Percentiles rank a stretch among this genome's conserved stretches.
These are phyloP conservation scores for Callipepla californica DNA, from an alignment of 2,113 vertebrate genomes.

Conservation along the genomic window DNA sequence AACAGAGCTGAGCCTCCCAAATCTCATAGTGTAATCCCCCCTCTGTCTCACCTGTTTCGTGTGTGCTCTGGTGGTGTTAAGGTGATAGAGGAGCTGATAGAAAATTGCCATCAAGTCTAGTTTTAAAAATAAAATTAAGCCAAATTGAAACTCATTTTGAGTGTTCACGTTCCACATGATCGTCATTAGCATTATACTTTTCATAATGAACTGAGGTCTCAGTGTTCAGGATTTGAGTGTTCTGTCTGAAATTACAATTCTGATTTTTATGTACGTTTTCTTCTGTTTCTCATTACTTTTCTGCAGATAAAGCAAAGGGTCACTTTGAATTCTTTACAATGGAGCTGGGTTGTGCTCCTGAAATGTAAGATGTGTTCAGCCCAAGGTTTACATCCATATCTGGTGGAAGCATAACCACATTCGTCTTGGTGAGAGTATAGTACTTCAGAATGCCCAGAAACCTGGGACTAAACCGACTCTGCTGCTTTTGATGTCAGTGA, in stretches of 20 bases:
- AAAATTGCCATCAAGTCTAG: not conserved
- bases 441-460: not conserved
- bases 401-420: not conserved
- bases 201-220: rapidly evolving
- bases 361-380: not conserved
- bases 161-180: not conserved
- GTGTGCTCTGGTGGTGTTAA: not conserved
- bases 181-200: not conserved
- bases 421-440: not conserved
- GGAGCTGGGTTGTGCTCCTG: not conserved
- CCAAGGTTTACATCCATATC: not conserved
- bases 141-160: not conserved
- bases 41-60: not conserved
- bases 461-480: not conserved
- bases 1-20: not conserved
- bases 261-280: not conserved
- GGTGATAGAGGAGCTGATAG: not conserved
- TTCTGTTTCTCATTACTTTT: not conserved
- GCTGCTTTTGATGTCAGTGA: not conserved
- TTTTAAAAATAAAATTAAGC: not conserved
- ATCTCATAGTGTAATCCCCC: not conserved
- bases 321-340: not conserved
- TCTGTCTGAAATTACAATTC: not conserved
- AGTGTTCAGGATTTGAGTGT: not conserved
- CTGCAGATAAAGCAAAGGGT: not conserved